A percentile compares a stretch with the other conserved stretches of the same genome.
Conservation (phyloP, 2,888 invertebrate genomes). For the Pteria penguin region DNA sequence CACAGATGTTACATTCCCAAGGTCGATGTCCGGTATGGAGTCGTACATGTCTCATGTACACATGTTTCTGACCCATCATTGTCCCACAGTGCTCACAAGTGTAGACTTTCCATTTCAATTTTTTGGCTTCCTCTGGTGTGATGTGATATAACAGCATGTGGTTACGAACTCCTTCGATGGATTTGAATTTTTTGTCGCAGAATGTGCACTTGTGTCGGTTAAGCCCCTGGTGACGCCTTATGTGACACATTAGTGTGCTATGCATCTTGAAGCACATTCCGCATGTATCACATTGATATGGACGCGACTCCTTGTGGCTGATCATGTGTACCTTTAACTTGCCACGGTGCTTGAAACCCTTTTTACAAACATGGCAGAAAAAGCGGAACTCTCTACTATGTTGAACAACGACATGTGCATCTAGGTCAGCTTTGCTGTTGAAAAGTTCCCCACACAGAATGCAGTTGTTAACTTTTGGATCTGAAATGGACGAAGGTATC, state of each 20-base stretch:
- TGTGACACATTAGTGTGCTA: conserved; percentile 23
- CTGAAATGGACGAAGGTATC: too few species aligned
- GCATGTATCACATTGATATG: conserved; percentile 34
- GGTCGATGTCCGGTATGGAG: conserved; percentile 37
- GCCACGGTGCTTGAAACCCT: conserved; percentile 22
- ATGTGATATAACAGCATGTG: conserved; percentile 29
- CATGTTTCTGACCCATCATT: conserved; percentile 32
- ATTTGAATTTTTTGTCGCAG: conserved; percentile 32
- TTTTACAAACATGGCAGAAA: conserved; percentile 20
- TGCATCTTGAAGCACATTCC: conserved; percentile 34
- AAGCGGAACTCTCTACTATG: not conserved
- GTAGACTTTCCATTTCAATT: conserved; percentile 23
- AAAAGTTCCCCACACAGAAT: not conserved
- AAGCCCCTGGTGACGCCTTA: conserved; percentile 19
- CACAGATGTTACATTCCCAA: conserved; percentile 21
- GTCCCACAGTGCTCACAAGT: conserved; percentile 31
- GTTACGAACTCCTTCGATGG: conserved; percentile 20
- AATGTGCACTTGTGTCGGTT: conserved; percentile 25
- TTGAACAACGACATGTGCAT: not conserved
- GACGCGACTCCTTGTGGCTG: conserved; percentile 9
- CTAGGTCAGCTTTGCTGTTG: not conserved
- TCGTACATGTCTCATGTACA: conserved; percentile 30
- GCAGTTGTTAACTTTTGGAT: not conserved
- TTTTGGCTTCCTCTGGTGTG: conserved; percentile 9
- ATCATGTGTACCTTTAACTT: conserved; percentile 27